Evolutionary conservation across 2,797 vertebrate species (phyloP).

Genomic region (Rousettus madagascariensis): DNA sequence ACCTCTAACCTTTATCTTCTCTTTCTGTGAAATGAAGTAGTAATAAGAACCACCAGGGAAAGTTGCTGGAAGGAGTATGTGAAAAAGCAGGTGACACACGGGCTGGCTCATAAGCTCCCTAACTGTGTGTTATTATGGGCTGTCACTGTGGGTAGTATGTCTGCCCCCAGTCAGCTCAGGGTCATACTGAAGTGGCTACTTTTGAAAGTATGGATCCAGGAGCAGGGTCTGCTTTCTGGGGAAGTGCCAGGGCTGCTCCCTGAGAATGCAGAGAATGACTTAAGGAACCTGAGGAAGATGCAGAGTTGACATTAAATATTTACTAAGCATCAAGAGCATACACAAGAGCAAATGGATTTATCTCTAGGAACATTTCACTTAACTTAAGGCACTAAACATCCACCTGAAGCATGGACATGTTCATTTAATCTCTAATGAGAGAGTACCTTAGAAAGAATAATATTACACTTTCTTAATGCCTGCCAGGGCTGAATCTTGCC

Average conservation of each 20-base stretch:
- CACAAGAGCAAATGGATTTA: constrained; percentile 23
- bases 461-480: not conserved
- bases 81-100: not conserved
- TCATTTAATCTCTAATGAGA: constrained; percentile 23
- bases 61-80: not conserved
- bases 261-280: not conserved
- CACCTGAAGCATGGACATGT: not conserved
- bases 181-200: not conserved
- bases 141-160: not conserved
- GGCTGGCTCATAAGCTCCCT: not conserved
- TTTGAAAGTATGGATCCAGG: not conserved
- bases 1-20: not conserved
- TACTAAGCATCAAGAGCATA: not conserved
- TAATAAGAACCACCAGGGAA: not conserved
- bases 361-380: constrained; percentile 46
- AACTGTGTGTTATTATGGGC: not conserved
- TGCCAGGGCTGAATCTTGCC: not conserved
- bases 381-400: not conserved
- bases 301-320: constrained; percentile 67
- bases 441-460: not conserved
- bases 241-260: not conserved
- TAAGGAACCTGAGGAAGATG: not conserved
- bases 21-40: not conserved
- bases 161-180: not conserved
- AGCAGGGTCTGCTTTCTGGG: not conserved